These are phyloP conservation scores for Bombus polaris DNA, from an alignment of 1,140 invertebrate species.

Conservation along the genomic window DNA sequence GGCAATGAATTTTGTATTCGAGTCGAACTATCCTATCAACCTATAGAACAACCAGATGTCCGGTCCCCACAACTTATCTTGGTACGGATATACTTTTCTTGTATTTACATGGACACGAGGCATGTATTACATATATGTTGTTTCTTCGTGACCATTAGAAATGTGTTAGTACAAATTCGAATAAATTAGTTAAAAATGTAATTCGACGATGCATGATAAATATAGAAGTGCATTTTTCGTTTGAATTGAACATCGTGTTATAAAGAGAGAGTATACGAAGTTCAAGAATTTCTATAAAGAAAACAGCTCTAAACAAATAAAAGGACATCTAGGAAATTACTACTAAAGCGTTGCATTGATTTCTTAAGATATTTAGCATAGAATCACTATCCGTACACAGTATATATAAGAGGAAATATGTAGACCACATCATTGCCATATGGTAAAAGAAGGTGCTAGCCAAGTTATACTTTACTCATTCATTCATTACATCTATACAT, in stretches of 20 bases:
- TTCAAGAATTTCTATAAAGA: background rate
- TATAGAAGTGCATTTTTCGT: background rate
- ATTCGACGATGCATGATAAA: background rate
- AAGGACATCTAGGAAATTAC: too few relatives aligned
- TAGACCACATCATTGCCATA: background rate
- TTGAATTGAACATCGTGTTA: background rate
- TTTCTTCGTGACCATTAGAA: background rate
- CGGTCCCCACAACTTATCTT: slow-evolving; percentile 73
- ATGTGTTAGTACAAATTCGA: background rate
- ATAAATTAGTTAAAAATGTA: background rate
- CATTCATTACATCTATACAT: slow-evolving; percentile 36
- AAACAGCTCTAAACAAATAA: background rate
- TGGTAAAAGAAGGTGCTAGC: background rate
- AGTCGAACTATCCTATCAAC: slow-evolving; percentile 68
- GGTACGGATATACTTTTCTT: slow-evolving; percentile 28
- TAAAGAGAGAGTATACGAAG: background rate
- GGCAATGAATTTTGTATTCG: slow-evolving; percentile 80
- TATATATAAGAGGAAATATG: background rate
- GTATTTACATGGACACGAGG: background rate
- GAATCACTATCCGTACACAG: background rate
- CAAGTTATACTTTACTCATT: slow-evolving; percentile 31
- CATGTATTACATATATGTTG: background rate
- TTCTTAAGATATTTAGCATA: background rate
- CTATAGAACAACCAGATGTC: slow-evolving; percentile 78
- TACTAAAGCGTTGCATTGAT: background rate